Percentiles rank a stretch among this genome's conserved stretches.
Evolutionary conservation across 2,113 vertebrate genomes (phyloP).

Genomic region (Alosa alosa): DNA sequence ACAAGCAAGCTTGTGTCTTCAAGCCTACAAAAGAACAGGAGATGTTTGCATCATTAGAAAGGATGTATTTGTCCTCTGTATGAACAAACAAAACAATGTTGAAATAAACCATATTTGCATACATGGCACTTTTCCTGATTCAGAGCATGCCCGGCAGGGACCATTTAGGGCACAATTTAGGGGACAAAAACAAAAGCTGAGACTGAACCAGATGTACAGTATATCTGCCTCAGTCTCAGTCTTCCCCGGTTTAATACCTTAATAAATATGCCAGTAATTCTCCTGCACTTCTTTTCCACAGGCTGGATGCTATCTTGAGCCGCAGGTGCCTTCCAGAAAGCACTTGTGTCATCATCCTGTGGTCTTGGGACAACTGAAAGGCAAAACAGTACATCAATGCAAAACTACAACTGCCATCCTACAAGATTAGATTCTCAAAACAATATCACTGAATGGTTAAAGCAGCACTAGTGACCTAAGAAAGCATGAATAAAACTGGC

Average conservation of each 20-base stretch:
- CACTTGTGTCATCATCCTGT: constrained; percentile 83
- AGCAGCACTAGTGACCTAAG: not conserved
- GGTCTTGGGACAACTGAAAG: constrained; percentile 83
- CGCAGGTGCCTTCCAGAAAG: constrained; percentile 88
- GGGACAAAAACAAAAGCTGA: not conserved
- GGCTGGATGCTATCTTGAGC: constrained; percentile 86
- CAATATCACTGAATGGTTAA: not conserved
- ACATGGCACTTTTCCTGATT: too few relatives aligned
- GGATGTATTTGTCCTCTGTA: not conserved
- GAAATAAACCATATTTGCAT: not conserved
- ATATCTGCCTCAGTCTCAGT: not conserved
- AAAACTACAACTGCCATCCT: not conserved
- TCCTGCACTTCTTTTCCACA: constrained; percentile 88
- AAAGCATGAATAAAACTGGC: too few relatives aligned
- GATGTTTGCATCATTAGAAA: not conserved
- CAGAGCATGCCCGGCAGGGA: not conserved
- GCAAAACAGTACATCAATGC: constrained; percentile 31
- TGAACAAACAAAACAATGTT: constrained; percentile 1
- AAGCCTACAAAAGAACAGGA: constrained; percentile 70
- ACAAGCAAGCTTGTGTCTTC: constrained; percentile 87
- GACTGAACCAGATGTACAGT: not conserved
- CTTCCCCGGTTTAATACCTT: constrained; percentile 68
- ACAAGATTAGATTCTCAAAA: not conserved
- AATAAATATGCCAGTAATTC: constrained; percentile 89
- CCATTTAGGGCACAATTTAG: not conserved